phyloP scores from a whole-genome alignment of 2,888 invertebrate genomes.

The Melipona beecheii region DNA sequence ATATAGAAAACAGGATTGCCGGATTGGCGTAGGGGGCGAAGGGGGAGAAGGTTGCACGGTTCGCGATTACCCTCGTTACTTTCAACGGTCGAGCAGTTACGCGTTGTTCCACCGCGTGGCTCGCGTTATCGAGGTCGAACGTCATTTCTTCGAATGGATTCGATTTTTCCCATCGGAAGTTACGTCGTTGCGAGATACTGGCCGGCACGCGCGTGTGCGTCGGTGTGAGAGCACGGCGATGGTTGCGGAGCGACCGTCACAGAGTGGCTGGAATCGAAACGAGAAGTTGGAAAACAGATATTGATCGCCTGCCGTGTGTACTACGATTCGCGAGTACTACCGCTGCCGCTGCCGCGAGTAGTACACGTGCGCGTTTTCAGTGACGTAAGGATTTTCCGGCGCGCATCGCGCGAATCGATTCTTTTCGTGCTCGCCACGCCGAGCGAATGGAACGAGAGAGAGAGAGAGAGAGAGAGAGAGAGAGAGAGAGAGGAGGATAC shows the following conservation, averaged over 20 bases:
- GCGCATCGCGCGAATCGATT: slow-evolving; percentile 20
- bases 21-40: not conserved
- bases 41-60: not conserved
- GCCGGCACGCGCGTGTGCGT: not conserved
- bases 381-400: slow-evolving; percentile 46
- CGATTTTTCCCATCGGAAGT: slow-evolving; percentile 49
- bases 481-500: not conserved
- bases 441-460: not conserved
- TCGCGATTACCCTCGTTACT: slow-evolving; percentile 37
- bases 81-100: slow-evolving; percentile 30
- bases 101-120: slow-evolving; percentile 22
- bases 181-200: slow-evolving; percentile 37
- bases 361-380: slow-evolving; percentile 53
- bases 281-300: slow-evolving; percentile 79
- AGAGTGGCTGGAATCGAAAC: slow-evolving; percentile 76
- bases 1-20: slow-evolving; percentile 19
- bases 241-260: slow-evolving; percentile 43
- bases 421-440: not conserved
- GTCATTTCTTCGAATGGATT: slow-evolving; percentile 31
- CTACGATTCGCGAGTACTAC: slow-evolving; percentile 56
- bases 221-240: slow-evolving; percentile 25
- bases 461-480: no score
- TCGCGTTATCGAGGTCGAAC: slow-evolving; percentile 36
- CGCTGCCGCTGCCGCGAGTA: not conserved
- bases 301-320: slow-evolving; percentile 73